These are phyloP conservation scores for Camelus bactrianus DNA, from an alignment of 2,113 vertebrate species.

Conservation along the genomic window DNA sequence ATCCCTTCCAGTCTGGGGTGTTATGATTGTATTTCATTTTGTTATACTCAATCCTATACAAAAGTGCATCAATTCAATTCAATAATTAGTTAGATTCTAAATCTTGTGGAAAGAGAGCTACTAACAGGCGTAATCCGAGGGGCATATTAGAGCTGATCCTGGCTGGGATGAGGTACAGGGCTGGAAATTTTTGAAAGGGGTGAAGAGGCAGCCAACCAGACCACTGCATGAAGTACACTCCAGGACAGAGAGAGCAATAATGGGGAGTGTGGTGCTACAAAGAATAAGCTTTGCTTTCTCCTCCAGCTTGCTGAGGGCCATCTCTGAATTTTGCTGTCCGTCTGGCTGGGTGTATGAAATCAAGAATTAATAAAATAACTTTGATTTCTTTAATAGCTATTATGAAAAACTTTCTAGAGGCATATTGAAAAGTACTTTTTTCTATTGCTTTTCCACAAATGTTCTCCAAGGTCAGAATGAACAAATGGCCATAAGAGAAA, in stretches of 20 bases:
- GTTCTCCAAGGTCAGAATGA: slow-evolving; percentile 23
- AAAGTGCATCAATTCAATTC: neutral
- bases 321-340: neutral
- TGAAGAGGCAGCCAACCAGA: neutral
- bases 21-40: neutral
- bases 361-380: slow-evolving; percentile 70
- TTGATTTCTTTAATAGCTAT: slow-evolving; percentile 35
- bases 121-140: neutral
- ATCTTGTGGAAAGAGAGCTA: neutral
- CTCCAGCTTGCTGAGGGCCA: neutral
- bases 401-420: slow-evolving; percentile 52
- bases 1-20: neutral
- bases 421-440: slow-evolving; percentile 42
- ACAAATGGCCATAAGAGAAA: slow-evolving; percentile 16
- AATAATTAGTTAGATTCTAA: neutral
- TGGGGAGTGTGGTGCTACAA: neutral
- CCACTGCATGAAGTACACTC: neutral
- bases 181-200: neutral
- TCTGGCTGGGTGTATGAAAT: neutral
- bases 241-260: neutral
- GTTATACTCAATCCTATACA: neutral
- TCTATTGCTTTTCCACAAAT: slow-evolving; percentile 60
- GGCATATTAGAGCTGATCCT: neutral
- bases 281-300: neutral
- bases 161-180: neutral